Evolutionary conservation across 1,140 invertebrate species (phyloP).

Genomic region (Sminthurinus signatus): DNA sequence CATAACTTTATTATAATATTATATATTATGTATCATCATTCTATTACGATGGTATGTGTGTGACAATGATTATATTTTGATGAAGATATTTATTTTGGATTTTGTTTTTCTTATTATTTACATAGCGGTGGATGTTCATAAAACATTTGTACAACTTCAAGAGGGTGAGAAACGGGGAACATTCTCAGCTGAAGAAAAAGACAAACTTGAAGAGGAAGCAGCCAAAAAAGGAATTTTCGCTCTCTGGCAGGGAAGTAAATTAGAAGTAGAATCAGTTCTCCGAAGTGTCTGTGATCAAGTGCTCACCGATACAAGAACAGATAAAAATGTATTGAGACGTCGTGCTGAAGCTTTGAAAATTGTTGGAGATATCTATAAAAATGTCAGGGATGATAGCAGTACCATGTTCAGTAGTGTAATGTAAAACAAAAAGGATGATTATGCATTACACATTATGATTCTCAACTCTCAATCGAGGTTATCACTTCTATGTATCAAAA

Average conservation of each 20-base stretch:
- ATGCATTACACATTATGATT: no score
- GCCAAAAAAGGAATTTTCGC: constrained; percentile 35
- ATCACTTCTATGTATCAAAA: no score
- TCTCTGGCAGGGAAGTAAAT: constrained; percentile 39
- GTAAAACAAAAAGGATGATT: no score
- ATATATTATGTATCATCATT: no score
- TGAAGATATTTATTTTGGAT: no score
- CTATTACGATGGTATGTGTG: no score
- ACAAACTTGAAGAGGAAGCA: constrained; percentile 35
- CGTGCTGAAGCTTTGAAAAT: constrained; percentile 39
- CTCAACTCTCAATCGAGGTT: no score
- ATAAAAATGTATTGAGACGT: constrained; percentile 16
- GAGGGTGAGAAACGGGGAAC: constrained; percentile 38
- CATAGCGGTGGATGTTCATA: constrained; percentile 40
- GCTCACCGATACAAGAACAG: constrained; percentile 9
- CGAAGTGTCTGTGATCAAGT: constrained; percentile 37
- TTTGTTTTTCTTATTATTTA: no score
- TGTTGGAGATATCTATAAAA: constrained; percentile 39
- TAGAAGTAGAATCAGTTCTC: constrained; percentile 40
- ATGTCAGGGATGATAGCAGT: constrained; percentile 19
- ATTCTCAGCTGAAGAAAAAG: constrained; percentile 25
- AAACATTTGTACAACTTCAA: constrained; percentile 37
- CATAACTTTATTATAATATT: no score
- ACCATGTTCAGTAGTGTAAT: no score
- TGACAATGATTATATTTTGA: no score